Percentiles rank a stretch among this genome's conserved stretches.
These are phyloP conservation scores for Sorex maritimensis DNA, from an alignment of 2,797 vertebrate genomes.

Conservation along the genomic window DNA sequence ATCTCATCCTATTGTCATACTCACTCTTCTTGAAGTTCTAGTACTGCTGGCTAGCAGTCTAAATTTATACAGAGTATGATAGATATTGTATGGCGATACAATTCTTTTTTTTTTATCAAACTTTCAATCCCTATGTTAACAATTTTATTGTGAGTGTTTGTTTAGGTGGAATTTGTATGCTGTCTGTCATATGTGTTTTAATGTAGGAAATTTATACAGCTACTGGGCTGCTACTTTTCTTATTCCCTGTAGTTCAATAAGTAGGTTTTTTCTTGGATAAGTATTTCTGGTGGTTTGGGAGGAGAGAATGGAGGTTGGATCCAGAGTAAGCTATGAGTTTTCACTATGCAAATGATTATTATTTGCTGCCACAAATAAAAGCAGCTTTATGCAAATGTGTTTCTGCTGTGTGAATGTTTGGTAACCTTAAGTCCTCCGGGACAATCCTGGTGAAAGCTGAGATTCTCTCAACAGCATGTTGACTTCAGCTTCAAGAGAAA, in stretches of 20 bases:
- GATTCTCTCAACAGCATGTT: not conserved
- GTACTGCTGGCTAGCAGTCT: not conserved
- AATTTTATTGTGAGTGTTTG: not conserved
- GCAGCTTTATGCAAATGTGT: not conserved
- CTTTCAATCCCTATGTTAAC: not conserved
- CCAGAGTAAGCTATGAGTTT: not conserved
- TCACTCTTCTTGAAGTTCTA: not conserved
- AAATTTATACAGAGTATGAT: not conserved
- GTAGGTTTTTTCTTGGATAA: not conserved
- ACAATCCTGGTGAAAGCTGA: not conserved
- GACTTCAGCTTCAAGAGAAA: not conserved
- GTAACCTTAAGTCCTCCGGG: not conserved
- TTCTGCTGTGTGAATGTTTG: not conserved
- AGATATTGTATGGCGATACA: not conserved
- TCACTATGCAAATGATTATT: not conserved
- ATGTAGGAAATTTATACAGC: not conserved
- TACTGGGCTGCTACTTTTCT: not conserved
- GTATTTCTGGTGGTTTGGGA: not conserved
- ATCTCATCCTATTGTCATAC: not conserved
- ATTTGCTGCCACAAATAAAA: constrained; percentile 24
- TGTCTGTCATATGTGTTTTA: not conserved
- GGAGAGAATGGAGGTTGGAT: not conserved
- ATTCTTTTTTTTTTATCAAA: not conserved
- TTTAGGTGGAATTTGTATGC: not conserved
- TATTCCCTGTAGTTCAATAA: not conserved